Conservation (phyloP, 1,140 invertebrate genomes). For the Macrobrachium nipponense region DNA sequence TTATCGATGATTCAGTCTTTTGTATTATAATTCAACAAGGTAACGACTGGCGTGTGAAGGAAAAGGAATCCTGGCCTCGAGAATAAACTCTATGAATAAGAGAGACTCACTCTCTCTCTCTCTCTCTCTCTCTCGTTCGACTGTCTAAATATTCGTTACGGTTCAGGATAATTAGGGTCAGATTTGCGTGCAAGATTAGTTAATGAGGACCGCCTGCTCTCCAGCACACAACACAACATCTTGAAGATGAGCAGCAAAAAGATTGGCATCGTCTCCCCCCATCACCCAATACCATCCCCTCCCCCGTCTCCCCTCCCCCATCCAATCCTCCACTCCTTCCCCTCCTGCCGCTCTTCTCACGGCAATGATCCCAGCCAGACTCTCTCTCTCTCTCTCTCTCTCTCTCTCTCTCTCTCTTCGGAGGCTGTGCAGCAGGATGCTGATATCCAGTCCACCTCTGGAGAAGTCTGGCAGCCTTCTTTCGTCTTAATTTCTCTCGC, state of each 20-base stretch:
- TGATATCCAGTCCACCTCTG: too few relatives aligned
- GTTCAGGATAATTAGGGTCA: constrained; percentile 14
- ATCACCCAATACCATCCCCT: not conserved
- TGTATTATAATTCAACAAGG: not conserved
- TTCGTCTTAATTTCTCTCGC: constrained; percentile 17
- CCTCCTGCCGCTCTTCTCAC: not conserved
- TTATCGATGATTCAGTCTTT: not conserved
- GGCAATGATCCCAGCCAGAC: not conserved
- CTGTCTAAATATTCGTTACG: constrained; percentile 25
- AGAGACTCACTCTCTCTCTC: not conserved
- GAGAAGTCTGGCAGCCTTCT: not conserved
- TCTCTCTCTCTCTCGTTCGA: not conserved
- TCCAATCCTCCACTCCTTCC: not conserved
- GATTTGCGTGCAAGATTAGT: constrained; percentile 17
- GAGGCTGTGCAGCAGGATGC: not conserved
- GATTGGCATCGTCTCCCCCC: not conserved
- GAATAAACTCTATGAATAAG: too few relatives aligned
- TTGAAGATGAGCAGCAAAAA: not conserved
- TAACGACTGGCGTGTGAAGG: too few relatives aligned
- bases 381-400: not conserved
- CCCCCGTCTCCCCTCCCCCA: not conserved
- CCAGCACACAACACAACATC: not conserved
- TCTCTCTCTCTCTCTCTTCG: not conserved
- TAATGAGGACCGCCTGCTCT: not conserved
- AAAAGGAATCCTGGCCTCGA: not conserved